A percentile compares a stretch with the other conserved stretches of the same genome.
Evolutionary conservation across 1,140 invertebrate species (phyloP).

Genomic region (Fopius arisanus): DNA sequence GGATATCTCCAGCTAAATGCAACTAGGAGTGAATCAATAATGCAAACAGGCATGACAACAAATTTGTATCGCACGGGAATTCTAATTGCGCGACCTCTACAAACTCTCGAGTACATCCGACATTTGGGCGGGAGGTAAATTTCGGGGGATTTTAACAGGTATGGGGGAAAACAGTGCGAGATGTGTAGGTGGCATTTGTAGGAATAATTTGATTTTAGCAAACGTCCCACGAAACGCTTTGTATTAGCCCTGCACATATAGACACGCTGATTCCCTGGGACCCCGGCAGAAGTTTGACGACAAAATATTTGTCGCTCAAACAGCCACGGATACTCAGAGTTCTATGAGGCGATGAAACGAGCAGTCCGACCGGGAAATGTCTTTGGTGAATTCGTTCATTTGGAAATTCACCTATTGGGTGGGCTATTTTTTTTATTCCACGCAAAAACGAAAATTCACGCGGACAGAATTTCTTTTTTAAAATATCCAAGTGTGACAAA

Average conservation of each 20-base stretch:
- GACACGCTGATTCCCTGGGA: conserved; percentile 56
- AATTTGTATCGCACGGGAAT: conserved; percentile 27
- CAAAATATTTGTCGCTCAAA: conserved; percentile 68
- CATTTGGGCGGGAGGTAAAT: not conserved
- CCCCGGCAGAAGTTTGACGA: conserved; percentile 64
- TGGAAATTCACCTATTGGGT: too few relatives aligned
- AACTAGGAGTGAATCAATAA: conserved; percentile 13
- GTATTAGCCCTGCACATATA: conserved; percentile 65
- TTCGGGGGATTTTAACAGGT: too few relatives aligned
- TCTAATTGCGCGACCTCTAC: not conserved
- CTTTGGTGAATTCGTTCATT: not conserved
- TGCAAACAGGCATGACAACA: conserved; percentile 21
- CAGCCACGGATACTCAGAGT: conserved; percentile 59
- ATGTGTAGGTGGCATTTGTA: conserved; percentile 26
- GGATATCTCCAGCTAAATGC: not conserved
- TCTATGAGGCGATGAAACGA: conserved; percentile 32
- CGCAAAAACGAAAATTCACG: too few relatives aligned
- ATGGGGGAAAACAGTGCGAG: too few relatives aligned
- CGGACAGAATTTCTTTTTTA: too few relatives aligned
- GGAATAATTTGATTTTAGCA: conserved; percentile 63
- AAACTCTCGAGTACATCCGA: not conserved
- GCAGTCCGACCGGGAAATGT: not conserved
- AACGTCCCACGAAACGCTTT: conserved; percentile 63
- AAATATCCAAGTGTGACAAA: too few relatives aligned
- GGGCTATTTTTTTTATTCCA: too few relatives aligned